These are phyloP conservation scores for Microtus richardsoni DNA, from an alignment of 2,113 vertebrate genomes.

Conservation along the genomic window DNA sequence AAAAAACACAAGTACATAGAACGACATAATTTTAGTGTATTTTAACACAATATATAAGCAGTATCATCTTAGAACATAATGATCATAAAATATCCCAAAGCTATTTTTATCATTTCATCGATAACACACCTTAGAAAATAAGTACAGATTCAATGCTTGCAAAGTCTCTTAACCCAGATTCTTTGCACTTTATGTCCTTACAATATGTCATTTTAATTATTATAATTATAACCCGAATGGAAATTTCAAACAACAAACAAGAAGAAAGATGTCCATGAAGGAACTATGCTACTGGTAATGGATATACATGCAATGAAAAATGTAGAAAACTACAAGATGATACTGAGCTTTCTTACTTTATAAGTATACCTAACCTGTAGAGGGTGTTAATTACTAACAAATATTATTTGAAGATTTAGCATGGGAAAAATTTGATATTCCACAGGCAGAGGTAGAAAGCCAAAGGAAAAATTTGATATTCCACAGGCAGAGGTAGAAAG, in stretches of 20 bases:
- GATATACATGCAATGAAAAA: not conserved
- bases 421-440: not conserved
- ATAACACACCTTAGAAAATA: not conserved
- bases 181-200: not conserved
- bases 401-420: not conserved
- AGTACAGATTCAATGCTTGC: not conserved
- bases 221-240: not conserved
- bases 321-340: not conserved
- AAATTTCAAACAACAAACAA: not conserved
- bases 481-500: not conserved
- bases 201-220: not conserved
- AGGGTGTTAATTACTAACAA: not conserved
- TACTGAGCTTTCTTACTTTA: not conserved
- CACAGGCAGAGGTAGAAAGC: not conserved
- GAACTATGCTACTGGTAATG: not conserved
- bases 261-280: not conserved
- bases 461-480: not conserved
- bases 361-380: not conserved
- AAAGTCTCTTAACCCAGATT: not conserved
- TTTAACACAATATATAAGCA: not conserved
- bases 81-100: not conserved
- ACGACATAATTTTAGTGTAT: not conserved
- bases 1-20: not conserved
- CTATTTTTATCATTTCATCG: not conserved
- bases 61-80: conserved; percentile 11